Percentiles rank a stretch among this genome's conserved stretches.
These are phyloP conservation scores for Saccostrea glomerata DNA, from an alignment of 1,140 invertebrate species.

Conservation along the genomic window DNA sequence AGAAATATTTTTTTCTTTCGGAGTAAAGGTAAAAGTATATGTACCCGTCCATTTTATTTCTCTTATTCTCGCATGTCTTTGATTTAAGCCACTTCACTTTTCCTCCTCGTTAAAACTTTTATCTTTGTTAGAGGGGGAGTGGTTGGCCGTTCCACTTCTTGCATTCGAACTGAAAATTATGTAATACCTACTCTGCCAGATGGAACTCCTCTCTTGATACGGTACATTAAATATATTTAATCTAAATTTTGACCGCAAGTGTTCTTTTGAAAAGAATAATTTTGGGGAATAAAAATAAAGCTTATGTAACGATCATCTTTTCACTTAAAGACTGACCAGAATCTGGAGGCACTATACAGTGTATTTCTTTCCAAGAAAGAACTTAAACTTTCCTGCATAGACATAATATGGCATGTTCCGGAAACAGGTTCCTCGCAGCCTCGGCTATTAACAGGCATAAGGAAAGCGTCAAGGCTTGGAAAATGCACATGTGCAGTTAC, in stretches of 20 bases:
- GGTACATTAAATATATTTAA: background rate
- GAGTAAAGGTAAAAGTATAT: background rate
- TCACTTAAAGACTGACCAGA: background rate
- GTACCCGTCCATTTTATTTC: background rate
- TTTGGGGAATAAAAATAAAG: background rate
- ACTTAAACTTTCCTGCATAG: background rate
- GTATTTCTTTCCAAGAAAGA: background rate
- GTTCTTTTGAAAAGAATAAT: background rate
- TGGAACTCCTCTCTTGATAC: slow-evolving; percentile 12
- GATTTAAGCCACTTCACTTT: slow-evolving; percentile 4
- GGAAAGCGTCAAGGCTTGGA: slow-evolving; percentile 13
- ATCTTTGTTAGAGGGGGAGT: background rate
- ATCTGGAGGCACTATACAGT: background rate
- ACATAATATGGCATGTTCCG: slow-evolving; percentile 6
- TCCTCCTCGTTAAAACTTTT: background rate
- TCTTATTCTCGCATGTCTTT: background rate
- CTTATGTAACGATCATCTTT: background rate
- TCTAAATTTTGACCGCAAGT: slow-evolving; percentile 14
- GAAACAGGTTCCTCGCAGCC: background rate
- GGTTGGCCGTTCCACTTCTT: slow-evolving; percentile 1
- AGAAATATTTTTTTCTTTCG: too few species aligned
- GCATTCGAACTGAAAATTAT: slow-evolving; percentile 12
- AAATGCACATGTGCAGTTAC: slow-evolving; percentile 7
- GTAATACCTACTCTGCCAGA: slow-evolving; percentile 22
- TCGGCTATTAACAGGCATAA: slow-evolving; percentile 10